Evolutionary conservation across 1,140 invertebrate genomes (phyloP).

Genomic region (Daktulosphaira vitifoliae): DNA sequence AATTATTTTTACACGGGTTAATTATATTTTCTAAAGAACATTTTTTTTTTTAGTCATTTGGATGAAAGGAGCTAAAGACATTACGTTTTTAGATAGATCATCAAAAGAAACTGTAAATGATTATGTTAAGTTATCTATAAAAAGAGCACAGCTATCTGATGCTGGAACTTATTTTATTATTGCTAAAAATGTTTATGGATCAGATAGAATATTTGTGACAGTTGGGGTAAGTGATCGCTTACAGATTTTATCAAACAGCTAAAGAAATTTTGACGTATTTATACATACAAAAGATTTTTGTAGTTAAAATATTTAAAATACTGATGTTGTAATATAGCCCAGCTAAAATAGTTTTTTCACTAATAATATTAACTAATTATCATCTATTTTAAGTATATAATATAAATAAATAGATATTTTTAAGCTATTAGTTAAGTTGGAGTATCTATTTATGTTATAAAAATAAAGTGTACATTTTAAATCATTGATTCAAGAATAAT

Average conservation of each 20-base stretch:
- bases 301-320: conserved; percentile 17
- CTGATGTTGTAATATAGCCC: conserved; percentile 26
- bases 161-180: conserved; percentile 90
- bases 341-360: background rate
- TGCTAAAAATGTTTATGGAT: conserved; percentile 81
- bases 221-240: conserved; percentile 53
- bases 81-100: conserved; percentile 64
- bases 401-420: too few relatives aligned
- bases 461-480: too few relatives aligned
- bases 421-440: too few relatives aligned
- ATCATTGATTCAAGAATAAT: too few relatives aligned
- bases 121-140: conserved; percentile 76
- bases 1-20: too few relatives aligned
- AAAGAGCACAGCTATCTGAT: conserved; percentile 73
- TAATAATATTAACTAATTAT: too few relatives aligned
- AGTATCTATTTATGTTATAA: too few relatives aligned
- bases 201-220: conserved; percentile 73
- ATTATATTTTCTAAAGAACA: too few relatives aligned
- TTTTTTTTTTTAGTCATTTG: conserved; percentile 56
- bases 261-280: background rate
- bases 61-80: conserved; percentile 76
- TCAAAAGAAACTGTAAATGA: conserved; percentile 75
- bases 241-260: background rate
- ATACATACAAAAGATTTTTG: background rate
- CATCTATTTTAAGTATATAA: too few relatives aligned